These are phyloP conservation scores for Galbula dea DNA, from an alignment of 2,113 vertebrate species.

Conservation along the genomic window DNA sequence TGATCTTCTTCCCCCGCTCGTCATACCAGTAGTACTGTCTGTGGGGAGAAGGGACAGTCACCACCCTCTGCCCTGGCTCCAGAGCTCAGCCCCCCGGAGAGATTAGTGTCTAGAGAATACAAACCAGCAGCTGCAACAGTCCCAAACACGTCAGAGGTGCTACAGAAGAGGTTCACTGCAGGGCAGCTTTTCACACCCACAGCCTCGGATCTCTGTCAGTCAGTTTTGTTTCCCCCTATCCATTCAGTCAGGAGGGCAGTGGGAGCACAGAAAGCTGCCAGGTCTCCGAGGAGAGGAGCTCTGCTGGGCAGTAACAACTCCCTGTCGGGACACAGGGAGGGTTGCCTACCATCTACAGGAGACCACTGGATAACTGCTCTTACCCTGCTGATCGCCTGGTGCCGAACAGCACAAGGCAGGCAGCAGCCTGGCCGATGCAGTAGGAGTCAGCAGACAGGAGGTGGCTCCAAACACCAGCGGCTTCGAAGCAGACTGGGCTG, in stretches of 20 bases:
- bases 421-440: not conserved
- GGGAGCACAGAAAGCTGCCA: not conserved
- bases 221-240: not conserved
- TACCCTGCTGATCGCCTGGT: too few relatives aligned
- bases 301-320: not conserved
- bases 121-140: not conserved
- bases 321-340: not conserved
- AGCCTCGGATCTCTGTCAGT: not conserved
- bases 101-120: not conserved
- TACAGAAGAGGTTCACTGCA: not conserved
- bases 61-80: not conserved
- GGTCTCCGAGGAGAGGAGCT: not conserved
- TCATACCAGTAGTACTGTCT: conserved; percentile 99
- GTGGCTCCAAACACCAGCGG: conserved; percentile 26
- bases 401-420: too few relatives aligned
- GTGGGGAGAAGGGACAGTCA: conserved; percentile 40
- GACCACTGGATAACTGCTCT: too few relatives aligned
- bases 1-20: conserved; percentile 96
- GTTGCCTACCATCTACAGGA: not conserved
- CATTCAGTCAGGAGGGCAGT: not conserved
- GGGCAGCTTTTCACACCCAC: not conserved
- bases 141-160: not conserved
- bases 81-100: not conserved
- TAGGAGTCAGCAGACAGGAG: not conserved
- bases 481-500: not conserved